Evolutionary conservation across 1,140 invertebrate species (phyloP).

Genomic region (Drosophila bocqueti): DNA sequence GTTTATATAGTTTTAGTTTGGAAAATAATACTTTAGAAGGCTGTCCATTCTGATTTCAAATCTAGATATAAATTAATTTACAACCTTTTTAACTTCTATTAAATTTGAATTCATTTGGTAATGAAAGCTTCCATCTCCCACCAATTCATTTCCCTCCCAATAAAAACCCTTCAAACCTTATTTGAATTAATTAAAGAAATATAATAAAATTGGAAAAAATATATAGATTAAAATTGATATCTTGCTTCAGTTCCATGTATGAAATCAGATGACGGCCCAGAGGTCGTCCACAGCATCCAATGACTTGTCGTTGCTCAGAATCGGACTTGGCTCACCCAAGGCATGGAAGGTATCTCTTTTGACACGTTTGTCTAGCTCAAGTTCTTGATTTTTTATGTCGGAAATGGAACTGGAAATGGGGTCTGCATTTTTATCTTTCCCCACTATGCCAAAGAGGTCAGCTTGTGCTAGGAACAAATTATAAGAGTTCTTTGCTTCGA

Average conservation of each 20-base stretch:
- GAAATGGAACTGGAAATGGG: not conserved
- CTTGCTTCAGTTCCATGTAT: not conserved
- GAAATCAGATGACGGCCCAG: not conserved
- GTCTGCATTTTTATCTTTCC: not conserved
- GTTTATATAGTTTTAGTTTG: not conserved
- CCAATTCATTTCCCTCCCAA: not conserved
- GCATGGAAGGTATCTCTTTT: not conserved
- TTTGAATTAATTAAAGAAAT: not conserved
- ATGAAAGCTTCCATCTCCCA: no score
- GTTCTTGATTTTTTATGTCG: not conserved
- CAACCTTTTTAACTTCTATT: no score
- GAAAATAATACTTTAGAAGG: no score
- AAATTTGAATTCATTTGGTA: no score
- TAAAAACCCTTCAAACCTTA: no score
- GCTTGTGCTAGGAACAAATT: not conserved
- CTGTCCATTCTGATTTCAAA: no score
- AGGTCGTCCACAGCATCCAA: not conserved
- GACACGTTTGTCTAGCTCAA: not conserved
- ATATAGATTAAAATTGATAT: not conserved
- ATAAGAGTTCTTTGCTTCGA: not conserved
- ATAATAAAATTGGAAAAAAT: slow-evolving; percentile 1
- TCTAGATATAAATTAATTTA: no score
- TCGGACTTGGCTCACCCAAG: not conserved
- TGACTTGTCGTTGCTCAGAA: not conserved
- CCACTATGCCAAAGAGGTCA: not conserved